Conservation (phyloP, 30 jellyfish, hydroid and myxozoan species). For the Turritopsis rubra region DNA sequence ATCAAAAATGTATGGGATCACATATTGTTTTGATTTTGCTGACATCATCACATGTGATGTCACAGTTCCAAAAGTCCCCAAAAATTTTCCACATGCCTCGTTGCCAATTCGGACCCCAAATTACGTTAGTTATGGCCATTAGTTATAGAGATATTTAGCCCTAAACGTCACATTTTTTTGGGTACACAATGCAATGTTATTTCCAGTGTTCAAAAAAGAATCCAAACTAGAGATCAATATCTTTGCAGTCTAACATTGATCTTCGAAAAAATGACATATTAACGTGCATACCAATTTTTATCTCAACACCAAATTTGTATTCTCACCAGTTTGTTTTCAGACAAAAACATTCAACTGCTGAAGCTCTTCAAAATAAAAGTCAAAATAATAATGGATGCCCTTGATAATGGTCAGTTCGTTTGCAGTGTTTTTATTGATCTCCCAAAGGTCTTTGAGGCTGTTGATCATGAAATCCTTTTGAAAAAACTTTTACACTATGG, state of each 20-base stretch:
- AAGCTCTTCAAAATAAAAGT: slow-evolving; percentile 2
- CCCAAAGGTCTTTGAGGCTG: slow-evolving; percentile 3
- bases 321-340: not conserved
- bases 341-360: slow-evolving; percentile 1
- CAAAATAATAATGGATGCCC: slow-evolving; percentile 12
- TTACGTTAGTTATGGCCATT: too few relatives aligned
- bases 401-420: not conserved
- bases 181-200: not conserved
- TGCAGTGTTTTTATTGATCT: slow-evolving; percentile 3
- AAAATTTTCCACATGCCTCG: too few relatives aligned
- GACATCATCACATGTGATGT: too few relatives aligned
- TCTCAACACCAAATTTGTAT: slow-evolving; percentile 4
- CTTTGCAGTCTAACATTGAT: not conserved
- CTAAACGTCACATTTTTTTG: too few relatives aligned
- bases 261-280: not conserved
- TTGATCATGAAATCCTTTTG: too few relatives aligned
- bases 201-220: not conserved
- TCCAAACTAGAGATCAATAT: slow-evolving; percentile 4
- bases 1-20: too few relatives aligned
- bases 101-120: too few relatives aligned
- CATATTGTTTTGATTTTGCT: too few relatives aligned
- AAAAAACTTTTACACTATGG: slow-evolving; percentile 3
- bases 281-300: not conserved
- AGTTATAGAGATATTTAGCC: too few relatives aligned
- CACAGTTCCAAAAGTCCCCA: too few relatives aligned